These are phyloP conservation scores for Allophyes oxyacanthae DNA, from an alignment of 2,888 invertebrate genomes.

Conservation along the genomic window DNA sequence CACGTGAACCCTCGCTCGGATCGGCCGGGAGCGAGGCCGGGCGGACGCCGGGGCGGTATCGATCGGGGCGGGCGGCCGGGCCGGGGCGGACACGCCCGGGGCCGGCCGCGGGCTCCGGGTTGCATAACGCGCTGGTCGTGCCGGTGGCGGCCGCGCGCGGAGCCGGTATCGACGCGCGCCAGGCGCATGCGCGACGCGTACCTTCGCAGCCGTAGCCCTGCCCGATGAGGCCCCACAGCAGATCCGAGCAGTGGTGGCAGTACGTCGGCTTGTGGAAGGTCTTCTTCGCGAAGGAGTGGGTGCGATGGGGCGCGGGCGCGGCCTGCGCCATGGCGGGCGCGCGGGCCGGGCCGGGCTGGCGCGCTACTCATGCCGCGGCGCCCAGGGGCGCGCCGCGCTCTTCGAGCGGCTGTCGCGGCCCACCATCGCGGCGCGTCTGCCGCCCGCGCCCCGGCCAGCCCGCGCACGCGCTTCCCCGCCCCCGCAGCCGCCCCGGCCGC, in stretches of 20 bases:
- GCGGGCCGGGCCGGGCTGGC: slow-evolving; percentile 87
- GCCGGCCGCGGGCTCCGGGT: slow-evolving; percentile 76
- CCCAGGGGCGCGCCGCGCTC: slow-evolving; percentile 89
- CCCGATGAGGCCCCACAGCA: slow-evolving; percentile 99
- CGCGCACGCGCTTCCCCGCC: slow-evolving; percentile 65
- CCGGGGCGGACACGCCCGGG: slow-evolving; percentile 81
- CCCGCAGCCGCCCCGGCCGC: slow-evolving; percentile 53
- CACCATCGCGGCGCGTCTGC: slow-evolving; percentile 89
- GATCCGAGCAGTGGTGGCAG: slow-evolving; percentile 99
- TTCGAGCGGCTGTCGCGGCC: slow-evolving; percentile 89
- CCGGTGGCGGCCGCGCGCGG: slow-evolving; percentile 72
- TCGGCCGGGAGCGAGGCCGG: slow-evolving; percentile 39
- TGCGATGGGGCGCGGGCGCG: slow-evolving; percentile 91
- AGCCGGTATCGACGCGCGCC: slow-evolving; percentile 82
- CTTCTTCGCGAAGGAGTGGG: slow-evolving; percentile 99
- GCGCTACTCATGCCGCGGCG: slow-evolving; percentile 89
- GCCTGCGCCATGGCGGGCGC: slow-evolving; percentile 89
- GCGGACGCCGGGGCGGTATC: slow-evolving; percentile 46
- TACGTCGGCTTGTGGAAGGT: slow-evolving; percentile 99
- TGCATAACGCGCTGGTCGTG: slow-evolving; percentile 83
- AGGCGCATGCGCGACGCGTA: slow-evolving; percentile 90
- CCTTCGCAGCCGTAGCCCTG: slow-evolving; percentile 99
- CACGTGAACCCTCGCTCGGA: slow-evolving; percentile 47
- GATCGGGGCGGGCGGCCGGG: slow-evolving; percentile 48
- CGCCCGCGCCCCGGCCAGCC: slow-evolving; percentile 75